Percentiles rank a stretch among this genome's conserved stretches.
Conservation (phyloP, 2,113 vertebrate genomes). For the Coptodon rendalli region DNA sequence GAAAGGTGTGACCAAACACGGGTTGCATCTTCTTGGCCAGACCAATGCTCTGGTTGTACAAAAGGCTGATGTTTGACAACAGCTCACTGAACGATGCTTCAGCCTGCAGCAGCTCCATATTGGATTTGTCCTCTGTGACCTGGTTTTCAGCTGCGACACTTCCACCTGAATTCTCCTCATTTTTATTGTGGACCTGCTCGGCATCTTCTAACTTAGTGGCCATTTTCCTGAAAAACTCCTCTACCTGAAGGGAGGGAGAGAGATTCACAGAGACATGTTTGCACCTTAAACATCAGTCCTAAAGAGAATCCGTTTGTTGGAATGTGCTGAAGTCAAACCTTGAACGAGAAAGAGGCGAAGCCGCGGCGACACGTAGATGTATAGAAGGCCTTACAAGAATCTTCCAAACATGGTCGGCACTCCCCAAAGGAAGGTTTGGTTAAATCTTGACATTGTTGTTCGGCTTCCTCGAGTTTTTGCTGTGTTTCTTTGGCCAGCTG, state of each 20-base stretch:
- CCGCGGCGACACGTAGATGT: constrained; percentile 65
- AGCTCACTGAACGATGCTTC: constrained; percentile 71
- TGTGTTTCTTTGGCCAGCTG: constrained; percentile 77
- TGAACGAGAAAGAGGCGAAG: constrained; percentile 67
- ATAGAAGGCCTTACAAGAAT: constrained; percentile 74
- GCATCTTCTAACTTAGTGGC: constrained; percentile 62
- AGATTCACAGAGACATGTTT: neutral
- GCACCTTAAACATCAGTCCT: neutral
- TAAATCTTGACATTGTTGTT: constrained; percentile 70
- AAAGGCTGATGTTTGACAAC: constrained; percentile 48
- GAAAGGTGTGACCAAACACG: constrained; percentile 75
- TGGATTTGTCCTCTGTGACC: constrained; percentile 28
- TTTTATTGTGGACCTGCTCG: constrained; percentile 21
- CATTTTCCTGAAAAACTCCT: constrained; percentile 74
- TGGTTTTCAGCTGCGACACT: neutral
- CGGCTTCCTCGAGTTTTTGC: constrained; percentile 75
- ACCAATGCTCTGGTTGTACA: constrained; percentile 69
- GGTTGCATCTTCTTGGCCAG: constrained; percentile 73
- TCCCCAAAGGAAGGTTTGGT: constrained; percentile 69
- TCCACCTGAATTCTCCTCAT: neutral
- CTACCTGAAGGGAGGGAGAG: constrained; percentile 55
- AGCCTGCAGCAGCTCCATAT: constrained; percentile 67
- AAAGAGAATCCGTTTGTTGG: neutral
- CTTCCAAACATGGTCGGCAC: constrained; percentile 79
- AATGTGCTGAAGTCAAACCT: constrained; percentile 57